Evolutionary conservation across 1,140 invertebrate species (phyloP).

Genomic region (Latrodectus geometricus): DNA sequence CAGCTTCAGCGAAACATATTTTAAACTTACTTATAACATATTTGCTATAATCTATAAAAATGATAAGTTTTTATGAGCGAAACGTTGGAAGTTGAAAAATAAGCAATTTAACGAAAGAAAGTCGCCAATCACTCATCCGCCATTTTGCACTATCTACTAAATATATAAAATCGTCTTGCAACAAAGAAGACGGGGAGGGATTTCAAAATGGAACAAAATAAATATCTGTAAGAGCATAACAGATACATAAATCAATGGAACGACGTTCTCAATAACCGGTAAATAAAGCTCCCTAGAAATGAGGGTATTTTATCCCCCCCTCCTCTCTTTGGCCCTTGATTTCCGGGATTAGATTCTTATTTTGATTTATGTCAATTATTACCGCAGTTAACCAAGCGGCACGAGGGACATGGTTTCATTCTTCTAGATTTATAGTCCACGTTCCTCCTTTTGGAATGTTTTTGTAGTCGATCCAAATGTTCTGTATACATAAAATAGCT

Average conservation of each 20-base stretch:
- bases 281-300: not conserved
- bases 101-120: no score
- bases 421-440: conserved; percentile 37
- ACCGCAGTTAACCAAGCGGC: conserved; percentile 30
- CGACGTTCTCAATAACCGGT: not conserved
- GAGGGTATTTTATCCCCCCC: not conserved
- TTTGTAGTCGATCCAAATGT: not conserved
- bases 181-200: not conserved
- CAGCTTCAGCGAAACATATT: no score
- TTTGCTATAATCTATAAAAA: no score
- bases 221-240: not conserved
- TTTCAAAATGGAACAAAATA: not conserved
- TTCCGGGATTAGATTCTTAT: conserved; percentile 47
- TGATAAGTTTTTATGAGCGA: no score
- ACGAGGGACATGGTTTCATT: conserved; percentile 53
- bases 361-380: conserved; percentile 59
- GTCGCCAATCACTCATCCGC: no score
- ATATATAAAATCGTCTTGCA: not conserved
- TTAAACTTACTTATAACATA: no score
- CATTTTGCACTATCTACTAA: not conserved
- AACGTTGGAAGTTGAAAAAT: no score
- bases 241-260: conserved; percentile 7
- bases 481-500: conserved; percentile 27
- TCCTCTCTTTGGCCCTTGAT: not conserved
- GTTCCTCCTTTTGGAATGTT: not conserved